A percentile compares a stretch with the other conserved stretches of the same genome.
Evolutionary conservation across 2,888 invertebrate genomes (phyloP).

Genomic region (Oligia latruncula): DNA sequence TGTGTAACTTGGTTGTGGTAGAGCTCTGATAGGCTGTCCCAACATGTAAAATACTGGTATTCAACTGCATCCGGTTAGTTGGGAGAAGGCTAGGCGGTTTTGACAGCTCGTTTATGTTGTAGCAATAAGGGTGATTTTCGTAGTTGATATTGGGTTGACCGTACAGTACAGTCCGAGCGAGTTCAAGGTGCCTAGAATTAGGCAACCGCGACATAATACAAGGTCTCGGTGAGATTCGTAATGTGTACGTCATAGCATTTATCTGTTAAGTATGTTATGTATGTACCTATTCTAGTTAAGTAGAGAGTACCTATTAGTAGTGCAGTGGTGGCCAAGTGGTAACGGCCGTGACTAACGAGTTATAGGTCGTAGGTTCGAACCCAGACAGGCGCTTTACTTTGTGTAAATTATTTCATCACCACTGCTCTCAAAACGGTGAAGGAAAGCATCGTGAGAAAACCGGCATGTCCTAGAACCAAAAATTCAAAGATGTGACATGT

Average conservation of each 20-base stretch:
- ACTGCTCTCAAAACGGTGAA: too few species aligned
- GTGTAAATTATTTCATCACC: too few species aligned
- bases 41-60: neutral
- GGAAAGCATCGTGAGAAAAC: too few species aligned
- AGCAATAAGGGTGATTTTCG: neutral
- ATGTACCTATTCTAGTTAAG: too few species aligned
- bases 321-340: too few species aligned
- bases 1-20: neutral
- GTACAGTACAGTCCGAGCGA: neutral
- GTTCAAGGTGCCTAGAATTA: constrained; percentile 27
- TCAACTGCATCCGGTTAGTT: neutral
- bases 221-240: constrained; percentile 6
- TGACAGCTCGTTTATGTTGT: neutral
- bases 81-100: neutral
- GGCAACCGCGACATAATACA: constrained; percentile 13
- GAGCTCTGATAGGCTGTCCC: neutral
- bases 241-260: constrained; percentile 6
- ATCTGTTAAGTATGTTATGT: neutral
- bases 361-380: too few species aligned
- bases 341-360: too few species aligned
- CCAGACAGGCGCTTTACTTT: too few species aligned
- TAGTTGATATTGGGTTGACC: neutral
- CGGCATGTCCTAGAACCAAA: too few species aligned
- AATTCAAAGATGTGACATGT: too few species aligned
- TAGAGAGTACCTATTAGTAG: too few species aligned